Evolutionary conservation across 2,797 vertebrate species (phyloP), one percentile per base, ranked within the genome.

Genomic region (Dipus sagitta): DNA sequence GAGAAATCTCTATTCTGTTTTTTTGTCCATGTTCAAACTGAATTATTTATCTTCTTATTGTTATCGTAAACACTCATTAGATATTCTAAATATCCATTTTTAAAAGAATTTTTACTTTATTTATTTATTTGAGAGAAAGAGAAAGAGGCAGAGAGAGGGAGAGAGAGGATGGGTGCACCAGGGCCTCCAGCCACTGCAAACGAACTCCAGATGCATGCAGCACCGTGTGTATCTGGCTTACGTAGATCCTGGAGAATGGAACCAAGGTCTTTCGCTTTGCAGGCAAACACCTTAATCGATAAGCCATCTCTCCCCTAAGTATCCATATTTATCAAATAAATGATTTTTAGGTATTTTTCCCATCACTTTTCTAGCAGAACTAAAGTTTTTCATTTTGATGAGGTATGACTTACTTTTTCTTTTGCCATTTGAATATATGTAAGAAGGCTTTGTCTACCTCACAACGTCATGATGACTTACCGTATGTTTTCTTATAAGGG

Each of bases 341-440:
- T 72, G 13, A 91, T 28, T 71, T 77, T 1, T 24, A 85, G 71
- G 80, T 72, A 79, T 80, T 67, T 87, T 93, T 52, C 82, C 34
- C 18, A 91, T 77, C 42, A 88, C 24, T 76, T 81, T 72, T 28
- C 71, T 87, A 26, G 52, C 34, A 75, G 17, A 28, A 93, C 62
- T 72, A 54, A 90, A 28, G 0, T 81, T 84, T 84, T 72, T 86
- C 18, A n/a, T 83, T 90, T 52, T 83, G 52, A 76, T 84, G 34
- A 83, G 82, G 23, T 13, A 13, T 62, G 24, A 47, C 70, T 34
- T 92, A 71, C 32, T 52, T 87, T 78, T 88, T 62, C 12, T 79
- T 79, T 95, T 54, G 38, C 34, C 58, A 76, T 10, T 70, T 84
- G 13, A 88, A 20, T 24, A 54, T 91, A 30, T 88, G 8, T 47